Base-by-base conservation (phyloP, 2,888 invertebrate genomes). In the Andrena fulva region DNA sequence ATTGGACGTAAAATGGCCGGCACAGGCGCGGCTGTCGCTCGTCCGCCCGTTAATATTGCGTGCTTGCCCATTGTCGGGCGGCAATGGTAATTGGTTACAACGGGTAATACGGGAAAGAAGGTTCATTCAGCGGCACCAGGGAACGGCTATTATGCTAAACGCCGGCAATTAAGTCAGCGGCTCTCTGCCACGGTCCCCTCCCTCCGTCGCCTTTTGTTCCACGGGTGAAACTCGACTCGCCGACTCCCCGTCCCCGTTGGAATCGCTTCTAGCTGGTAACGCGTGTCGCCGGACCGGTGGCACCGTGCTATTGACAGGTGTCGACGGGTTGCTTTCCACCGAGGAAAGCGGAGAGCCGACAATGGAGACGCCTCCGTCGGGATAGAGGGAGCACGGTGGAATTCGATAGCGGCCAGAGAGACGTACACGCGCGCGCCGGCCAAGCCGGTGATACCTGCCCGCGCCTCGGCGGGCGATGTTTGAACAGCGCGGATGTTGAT, bases 141-240 rank as follows among this genome's bases (percentile, higher is more conserved):
- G 68, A 77, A 73, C 63, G 60, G 77, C 80, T 69, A 88, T 89
- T 89, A 89, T 87, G 89, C 86, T 89, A 89, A 89, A 88, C 85
- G 84, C 63, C 81, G 72, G 48, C 86, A 89, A 89, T 89, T 89
- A 89, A 89, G 69, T 76, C 70, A 75, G 66, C 72, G 86, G 79
- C 67, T 88, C 87, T 87, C 87, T 72, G 73, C 66, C 56, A 48
- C 62, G 24, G 27, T 27, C 10, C 29, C 42, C 42, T 16, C 42
- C 1, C 56, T 29, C 35, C 27, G 33, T 4, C 2, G 66, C 33
- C 73, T 81, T 52, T 67, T 78, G 79, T 82, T 77, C 56, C 75
- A 31, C 60, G 31, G 20, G 60, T 77, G 80, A 69, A 85, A 60
- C 77, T 72, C 73, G 33, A 16, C 50, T 24, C 52, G 54, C 16